Evolutionary conservation across 37 sponge, comb jelly and placozoan genomes (phyloP).

Genomic region (Haliclona indistincta): DNA sequence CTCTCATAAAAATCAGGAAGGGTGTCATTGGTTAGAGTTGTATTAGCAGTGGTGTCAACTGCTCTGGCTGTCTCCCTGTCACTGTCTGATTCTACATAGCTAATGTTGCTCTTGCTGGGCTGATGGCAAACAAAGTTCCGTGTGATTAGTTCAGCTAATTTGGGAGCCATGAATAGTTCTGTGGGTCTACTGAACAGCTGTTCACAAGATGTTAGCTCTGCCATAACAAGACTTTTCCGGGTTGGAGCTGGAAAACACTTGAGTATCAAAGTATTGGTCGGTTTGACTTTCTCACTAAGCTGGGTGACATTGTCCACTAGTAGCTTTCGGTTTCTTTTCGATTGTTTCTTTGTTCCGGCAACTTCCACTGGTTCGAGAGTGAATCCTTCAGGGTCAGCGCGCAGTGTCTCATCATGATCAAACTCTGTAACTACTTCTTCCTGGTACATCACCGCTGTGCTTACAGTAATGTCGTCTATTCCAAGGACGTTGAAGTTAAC

Average conservation of each 20-base stretch:
- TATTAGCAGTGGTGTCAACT: too few species aligned
- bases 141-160: conserved; percentile 42
- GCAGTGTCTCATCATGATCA: too few species aligned
- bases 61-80: too few species aligned
- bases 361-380: conserved; percentile 75
- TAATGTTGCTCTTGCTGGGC: too few species aligned
- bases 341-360: conserved; percentile 11
- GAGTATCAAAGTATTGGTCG: conserved; percentile 69
- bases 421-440: conserved; percentile 23
- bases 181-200: conserved; percentile 67
- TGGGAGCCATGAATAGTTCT: conserved; percentile 13
- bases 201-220: conserved; percentile 66
- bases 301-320: conserved; percentile 80
- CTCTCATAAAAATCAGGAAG: too few species aligned
- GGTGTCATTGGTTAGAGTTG: too few species aligned
- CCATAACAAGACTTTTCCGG: conserved; percentile 76
- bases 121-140: conserved; percentile 65
- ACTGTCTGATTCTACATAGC: too few species aligned
- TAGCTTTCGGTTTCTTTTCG: conserved; percentile 72
- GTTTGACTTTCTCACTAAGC: conserved; percentile 60
- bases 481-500: conserved; percentile 8
- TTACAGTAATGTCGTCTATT: too few species aligned
- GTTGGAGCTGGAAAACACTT: conserved; percentile 79
- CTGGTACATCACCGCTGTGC: conserved; percentile 9
- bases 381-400: too few species aligned